Percentiles rank a stretch among this genome's conserved stretches.
Evolutionary conservation across 2,113 vertebrate genomes (phyloP).

Genomic region (Sciurus niger): DNA sequence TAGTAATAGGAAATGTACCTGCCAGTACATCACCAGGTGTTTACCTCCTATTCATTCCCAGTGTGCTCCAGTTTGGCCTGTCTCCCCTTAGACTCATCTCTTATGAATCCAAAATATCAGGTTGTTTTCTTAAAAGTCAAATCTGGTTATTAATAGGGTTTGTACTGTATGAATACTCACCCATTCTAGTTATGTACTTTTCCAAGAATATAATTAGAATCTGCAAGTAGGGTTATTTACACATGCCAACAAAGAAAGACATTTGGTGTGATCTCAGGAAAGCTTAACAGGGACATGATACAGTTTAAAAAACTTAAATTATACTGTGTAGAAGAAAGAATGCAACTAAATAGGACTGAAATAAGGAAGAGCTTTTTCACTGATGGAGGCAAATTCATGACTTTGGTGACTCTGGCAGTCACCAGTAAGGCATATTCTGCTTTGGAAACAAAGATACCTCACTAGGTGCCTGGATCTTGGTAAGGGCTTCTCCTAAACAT

Average conservation of each 20-base stretch:
- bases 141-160: neutral
- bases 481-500: neutral
- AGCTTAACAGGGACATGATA: constrained; percentile 6
- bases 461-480: neutral
- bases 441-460: neutral
- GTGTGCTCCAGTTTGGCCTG: neutral
- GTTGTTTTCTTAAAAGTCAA: constrained; percentile 49
- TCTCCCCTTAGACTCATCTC: neutral
- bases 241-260: constrained; percentile 33
- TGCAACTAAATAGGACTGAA: neutral
- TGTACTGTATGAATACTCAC: neutral
- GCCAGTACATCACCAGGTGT: neutral
- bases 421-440: neutral
- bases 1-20: neutral
- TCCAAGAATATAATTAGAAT: constrained; percentile 56
- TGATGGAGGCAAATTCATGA: neutral
- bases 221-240: constrained; percentile 49
- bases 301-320: constrained; percentile 39
- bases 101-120: constrained; percentile 47
- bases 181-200: constrained; percentile 6
- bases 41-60: neutral
- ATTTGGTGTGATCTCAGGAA: constrained; percentile 45
- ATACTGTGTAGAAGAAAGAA: neutral
- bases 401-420: neutral
- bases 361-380: neutral